phyloP scores from a whole-genome alignment of 2,797 vertebrate genomes.

The Galaxias olidus region DNA sequence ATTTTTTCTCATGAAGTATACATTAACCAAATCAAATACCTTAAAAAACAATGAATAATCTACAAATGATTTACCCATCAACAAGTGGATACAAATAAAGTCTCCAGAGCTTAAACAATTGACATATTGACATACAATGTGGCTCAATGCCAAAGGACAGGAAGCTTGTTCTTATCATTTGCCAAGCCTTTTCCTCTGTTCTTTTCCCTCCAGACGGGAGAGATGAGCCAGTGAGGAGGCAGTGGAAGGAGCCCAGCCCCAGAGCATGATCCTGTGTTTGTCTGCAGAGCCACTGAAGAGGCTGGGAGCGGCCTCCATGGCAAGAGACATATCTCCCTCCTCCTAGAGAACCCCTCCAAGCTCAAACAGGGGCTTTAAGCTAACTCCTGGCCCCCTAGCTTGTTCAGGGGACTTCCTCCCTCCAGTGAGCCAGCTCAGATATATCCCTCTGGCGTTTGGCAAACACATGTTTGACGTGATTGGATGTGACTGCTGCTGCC shows the following conservation, averaged over 20 bases:
- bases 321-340: constrained; percentile 48
- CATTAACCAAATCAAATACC: neutral
- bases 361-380: constrained; percentile 22
- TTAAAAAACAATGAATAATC: neutral
- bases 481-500: constrained; percentile 60
- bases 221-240: constrained; percentile 56
- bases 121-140: constrained; percentile 4
- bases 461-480: constrained; percentile 75
- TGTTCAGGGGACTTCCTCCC: constrained; percentile 42
- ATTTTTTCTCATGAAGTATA: neutral
- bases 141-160: constrained; percentile 32
- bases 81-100: constrained; percentile 21
- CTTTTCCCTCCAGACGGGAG: constrained; percentile 63
- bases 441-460: constrained; percentile 65
- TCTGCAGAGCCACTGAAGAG: constrained; percentile 57
- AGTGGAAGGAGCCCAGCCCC: constrained; percentile 55
- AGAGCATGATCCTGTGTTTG: constrained; percentile 60
- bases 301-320: constrained; percentile 51
- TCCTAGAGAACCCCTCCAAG: constrained; percentile 9
- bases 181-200: constrained; percentile 44
- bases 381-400: constrained; percentile 42
- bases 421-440: constrained; percentile 63
- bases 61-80: constrained; percentile 10
- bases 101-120: constrained; percentile 36
- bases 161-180: constrained; percentile 24